phyloP scores from a whole-genome alignment of 2,888 invertebrate species.

The Phania funesta region DNA sequence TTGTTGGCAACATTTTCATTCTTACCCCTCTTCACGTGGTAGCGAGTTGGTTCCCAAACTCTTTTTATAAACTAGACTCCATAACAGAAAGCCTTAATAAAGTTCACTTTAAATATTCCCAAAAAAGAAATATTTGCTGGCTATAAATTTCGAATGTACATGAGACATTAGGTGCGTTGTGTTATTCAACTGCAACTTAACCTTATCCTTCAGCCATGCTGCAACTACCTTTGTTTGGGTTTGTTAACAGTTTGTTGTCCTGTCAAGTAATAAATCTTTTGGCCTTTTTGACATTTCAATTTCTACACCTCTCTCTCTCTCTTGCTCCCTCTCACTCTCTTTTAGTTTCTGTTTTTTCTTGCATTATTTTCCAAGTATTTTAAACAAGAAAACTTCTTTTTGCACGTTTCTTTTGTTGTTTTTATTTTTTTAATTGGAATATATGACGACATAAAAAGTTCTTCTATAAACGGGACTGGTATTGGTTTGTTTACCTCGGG shows the following conservation, averaged over 20 bases:
- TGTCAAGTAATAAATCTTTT: conserved; percentile 71
- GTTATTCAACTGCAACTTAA: not conserved
- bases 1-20: too few species aligned
- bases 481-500: not conserved
- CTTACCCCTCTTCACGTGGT: too few species aligned
- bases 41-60: too few species aligned
- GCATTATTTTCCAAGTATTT: conserved; percentile 41
- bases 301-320: conserved; percentile 63
- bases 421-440: conserved; percentile 37
- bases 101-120: too few species aligned
- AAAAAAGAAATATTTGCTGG: too few species aligned
- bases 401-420: not conserved
- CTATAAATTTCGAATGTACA: too few species aligned
- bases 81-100: too few species aligned
- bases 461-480: not conserved
- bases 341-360: conserved; percentile 2
- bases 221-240: conserved; percentile 31
- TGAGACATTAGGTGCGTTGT: not conserved
- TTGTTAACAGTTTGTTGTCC: conserved; percentile 67
- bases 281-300: conserved; percentile 72
- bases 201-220: not conserved
- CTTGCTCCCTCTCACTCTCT: not conserved
- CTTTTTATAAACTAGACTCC: too few species aligned
- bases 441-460: conserved; percentile 42
- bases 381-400: conserved; percentile 21